These are phyloP conservation scores for Lapara coniferarum DNA, from an alignment of 2,888 invertebrate species.

Conservation along the genomic window DNA sequence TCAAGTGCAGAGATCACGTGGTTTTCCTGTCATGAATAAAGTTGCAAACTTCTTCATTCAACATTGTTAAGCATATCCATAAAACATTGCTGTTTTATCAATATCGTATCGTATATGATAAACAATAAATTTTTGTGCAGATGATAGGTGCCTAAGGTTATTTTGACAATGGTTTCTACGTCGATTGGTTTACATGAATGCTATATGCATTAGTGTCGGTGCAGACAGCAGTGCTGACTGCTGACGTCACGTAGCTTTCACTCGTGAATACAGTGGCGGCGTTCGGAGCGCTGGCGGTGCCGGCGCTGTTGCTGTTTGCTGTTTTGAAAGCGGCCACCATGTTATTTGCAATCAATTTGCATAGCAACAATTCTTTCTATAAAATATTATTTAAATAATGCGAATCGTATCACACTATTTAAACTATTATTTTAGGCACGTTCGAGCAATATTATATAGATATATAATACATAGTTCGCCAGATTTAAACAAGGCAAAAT, in stretches of 20 bases:
- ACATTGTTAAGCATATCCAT: neutral
- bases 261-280: slow-evolving; percentile 45
- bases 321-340: slow-evolving; percentile 59
- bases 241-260: slow-evolving; percentile 74
- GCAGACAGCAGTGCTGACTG: slow-evolving; percentile 51
- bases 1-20: neutral
- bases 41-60: neutral
- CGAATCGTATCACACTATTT: too few relatives aligned
- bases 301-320: neutral
- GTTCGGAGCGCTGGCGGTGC: neutral
- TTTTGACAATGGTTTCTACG: neutral
- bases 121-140: neutral
- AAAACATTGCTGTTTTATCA: slow-evolving; percentile 2
- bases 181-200: neutral
- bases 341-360: slow-evolving; percentile 49
- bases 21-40: neutral
- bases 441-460: too few relatives aligned
- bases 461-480: too few relatives aligned
- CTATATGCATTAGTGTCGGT: slow-evolving; percentile 31
- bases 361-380: slow-evolving; percentile 7
- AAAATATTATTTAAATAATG: neutral
- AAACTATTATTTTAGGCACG: too few relatives aligned
- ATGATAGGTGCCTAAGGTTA: neutral
- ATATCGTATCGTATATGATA: neutral
- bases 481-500: neutral